Base-by-base conservation (phyloP, 92 coral and sea anemone genomes). In the Plumapathes pennacea region DNA sequence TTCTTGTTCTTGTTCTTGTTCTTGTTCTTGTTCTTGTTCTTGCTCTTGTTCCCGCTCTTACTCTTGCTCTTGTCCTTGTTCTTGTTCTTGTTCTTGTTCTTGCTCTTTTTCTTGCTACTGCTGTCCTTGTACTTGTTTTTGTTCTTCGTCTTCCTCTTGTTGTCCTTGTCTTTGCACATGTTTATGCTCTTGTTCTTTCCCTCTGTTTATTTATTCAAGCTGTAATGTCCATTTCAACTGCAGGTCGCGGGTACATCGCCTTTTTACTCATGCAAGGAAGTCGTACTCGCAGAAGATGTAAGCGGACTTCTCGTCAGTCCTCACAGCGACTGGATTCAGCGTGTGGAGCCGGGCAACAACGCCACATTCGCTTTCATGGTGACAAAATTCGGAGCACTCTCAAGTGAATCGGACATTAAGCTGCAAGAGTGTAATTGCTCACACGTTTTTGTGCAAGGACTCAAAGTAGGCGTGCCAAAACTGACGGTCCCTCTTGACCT, bases 281-380 rank as follows among this genome's bases (percentile, higher is more conserved):
- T 87, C n/a, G 29, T 87, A 11, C 46, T 72, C 4, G 89, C 90
- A 36, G 96, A 87, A 57, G 60, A 69, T 17, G 12, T 39, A 0
- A 72, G 83, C 30, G 96, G 96, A 17, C 27, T 87, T 15, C 81
- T 76, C 42, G 64, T 83, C 14, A 85, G 73, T 38, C 85, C 96
- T 17, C 56, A 52, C 47, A 51, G 37, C 32, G 30, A 61, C 2
- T 87, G 89, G 83, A 78, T 72, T 4, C 57, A 47, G 47, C 81
- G 85, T 15, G 69, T 51, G 41, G 69, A 82, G 37, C 78, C 89
- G 1, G 66, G 44, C 30, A 83, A 87, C 9, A 18, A 2, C 4
- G 77, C 61, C 4, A 10, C 32, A 6, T 60, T 77, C 40, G 34
- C 50, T n/a, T 56, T 83, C 25, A 54, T 87, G 51, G 89, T 74